These are phyloP conservation scores for Dichetophora obliterata DNA, from an alignment of 2,888 invertebrate genomes.

Conservation along the genomic window DNA sequence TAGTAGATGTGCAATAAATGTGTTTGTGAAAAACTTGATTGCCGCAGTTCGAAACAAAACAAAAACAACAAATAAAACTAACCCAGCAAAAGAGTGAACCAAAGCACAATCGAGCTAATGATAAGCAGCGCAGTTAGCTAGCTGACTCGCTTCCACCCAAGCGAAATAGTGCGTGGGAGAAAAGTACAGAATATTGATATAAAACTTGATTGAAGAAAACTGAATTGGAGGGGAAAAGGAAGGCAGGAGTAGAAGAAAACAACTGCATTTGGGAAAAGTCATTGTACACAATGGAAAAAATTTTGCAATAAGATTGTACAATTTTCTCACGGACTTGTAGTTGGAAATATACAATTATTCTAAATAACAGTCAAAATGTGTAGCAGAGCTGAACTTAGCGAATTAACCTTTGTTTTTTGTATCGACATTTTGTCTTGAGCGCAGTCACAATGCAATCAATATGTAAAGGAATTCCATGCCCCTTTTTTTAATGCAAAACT, in stretches of 20 bases:
- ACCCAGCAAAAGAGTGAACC: neutral
- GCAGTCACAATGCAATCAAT: too few relatives aligned
- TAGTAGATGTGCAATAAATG: too few relatives aligned
- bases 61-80: slow-evolving; percentile 5
- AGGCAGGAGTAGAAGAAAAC: neutral
- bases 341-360: too few relatives aligned
- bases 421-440: too few relatives aligned
- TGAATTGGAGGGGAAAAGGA: neutral
- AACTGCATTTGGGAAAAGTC: slow-evolving; percentile 1
- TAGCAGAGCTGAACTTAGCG: too few relatives aligned
- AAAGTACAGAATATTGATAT: neutral
- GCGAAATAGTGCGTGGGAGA: neutral
- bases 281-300: slow-evolving; percentile 1
- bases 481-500: too few relatives aligned
- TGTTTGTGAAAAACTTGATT: too few relatives aligned
- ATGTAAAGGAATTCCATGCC: too few relatives aligned
- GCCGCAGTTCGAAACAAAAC: neutral
- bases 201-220: slow-evolving; percentile 7
- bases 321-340: neutral
- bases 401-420: too few relatives aligned
- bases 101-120: neutral
- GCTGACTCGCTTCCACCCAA: neutral
- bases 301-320: slow-evolving; percentile 2
- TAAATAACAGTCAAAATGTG: too few relatives aligned
- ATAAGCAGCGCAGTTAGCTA: neutral